phyloP scores from a whole-genome alignment of 2,888 invertebrate genomes.

The Urechis unicinctus region DNA sequence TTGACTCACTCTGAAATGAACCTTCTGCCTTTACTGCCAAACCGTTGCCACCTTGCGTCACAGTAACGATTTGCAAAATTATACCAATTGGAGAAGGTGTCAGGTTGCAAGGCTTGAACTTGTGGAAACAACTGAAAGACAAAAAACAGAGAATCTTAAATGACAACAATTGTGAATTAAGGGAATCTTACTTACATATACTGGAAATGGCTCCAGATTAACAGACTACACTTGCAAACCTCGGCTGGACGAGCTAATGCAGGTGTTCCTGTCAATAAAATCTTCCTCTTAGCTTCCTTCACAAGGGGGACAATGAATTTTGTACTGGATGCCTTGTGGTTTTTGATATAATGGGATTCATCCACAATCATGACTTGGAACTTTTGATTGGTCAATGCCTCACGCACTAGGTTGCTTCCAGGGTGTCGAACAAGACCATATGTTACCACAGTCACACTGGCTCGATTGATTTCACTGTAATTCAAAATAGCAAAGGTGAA shows the following conservation, averaged over 20 bases:
- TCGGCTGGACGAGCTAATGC: constrained; percentile 44
- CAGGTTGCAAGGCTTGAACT: constrained; percentile 37
- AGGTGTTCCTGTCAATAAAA: constrained; percentile 46
- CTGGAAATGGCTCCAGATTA: neutral
- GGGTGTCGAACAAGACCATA: constrained; percentile 37
- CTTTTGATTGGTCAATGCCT: constrained; percentile 34
- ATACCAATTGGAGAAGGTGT: constrained; percentile 36
- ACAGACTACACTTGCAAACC: constrained; percentile 20
- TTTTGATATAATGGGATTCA: constrained; percentile 46
- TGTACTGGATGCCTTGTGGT: constrained; percentile 33
- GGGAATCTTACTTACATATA: neutral
- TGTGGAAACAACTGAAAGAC: constrained; percentile 39
- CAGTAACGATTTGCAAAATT: constrained; percentile 39
- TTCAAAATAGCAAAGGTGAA: neutral
- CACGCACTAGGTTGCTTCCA: constrained; percentile 28
- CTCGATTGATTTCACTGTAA: constrained; percentile 31
- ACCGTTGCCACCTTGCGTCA: constrained; percentile 33
- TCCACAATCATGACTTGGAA: constrained; percentile 40
- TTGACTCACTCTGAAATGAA: constrained; percentile 40
- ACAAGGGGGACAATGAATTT: constrained; percentile 39
- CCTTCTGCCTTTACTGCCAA: constrained; percentile 32
- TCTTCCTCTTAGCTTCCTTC: constrained; percentile 32
- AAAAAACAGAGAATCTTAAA: neutral
- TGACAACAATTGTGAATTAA: too few relatives aligned
- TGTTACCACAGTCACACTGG: constrained; percentile 34